Evolutionary conservation across 2,113 vertebrate species (phyloP), one percentile per base, ranked within the genome.

Genomic region (Bungarus multicinctus): DNA sequence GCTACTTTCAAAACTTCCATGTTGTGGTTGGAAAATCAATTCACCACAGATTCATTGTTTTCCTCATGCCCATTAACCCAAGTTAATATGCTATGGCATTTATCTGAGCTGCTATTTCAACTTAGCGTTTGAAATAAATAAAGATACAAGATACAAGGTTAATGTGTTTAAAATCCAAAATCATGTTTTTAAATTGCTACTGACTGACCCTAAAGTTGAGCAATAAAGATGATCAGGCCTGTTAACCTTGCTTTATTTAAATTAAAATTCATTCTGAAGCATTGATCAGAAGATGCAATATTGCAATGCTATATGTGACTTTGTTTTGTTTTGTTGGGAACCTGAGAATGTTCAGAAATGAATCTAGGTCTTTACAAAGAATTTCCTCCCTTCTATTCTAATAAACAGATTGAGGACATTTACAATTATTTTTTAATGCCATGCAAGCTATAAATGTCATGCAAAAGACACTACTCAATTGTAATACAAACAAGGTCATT

Each of bases 201-300:
- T 47, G 39, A 47, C 39, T 85, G 34, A 30, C 30, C 39, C 34
- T 85, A 85, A 85, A 85, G 54, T 11, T 85, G 20, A 92, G 34
- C 23, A 89, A 52, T 25, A 64, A 64, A 88, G 64, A 64, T 53
- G 39, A 8, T 53, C 30, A 64, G 30, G 57, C 11, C 45, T 88
- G n/a, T 88, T 92, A 69, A 88, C 91, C 86, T 88, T 88, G 47
- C 86, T 57, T 60, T 91, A 57, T 87, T 88, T 34, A 88, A 89
- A 89, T 39, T 20, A n/a, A 88, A 74, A 53, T 34, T 54, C 23
- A 53, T 92, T 88, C 54, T 54, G 50, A 16, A 92, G 16, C 30
- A 52, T 52, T 34, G 91, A 43, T 88, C 58, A 43, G n/a, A 23
- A 88, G 39, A 53, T 54, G 64, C 58, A 87, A 50, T 53, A 39